These are phyloP conservation scores for Delichon dasypus DNA, from an alignment of 2,797 vertebrate genomes.

Conservation along the genomic window DNA sequence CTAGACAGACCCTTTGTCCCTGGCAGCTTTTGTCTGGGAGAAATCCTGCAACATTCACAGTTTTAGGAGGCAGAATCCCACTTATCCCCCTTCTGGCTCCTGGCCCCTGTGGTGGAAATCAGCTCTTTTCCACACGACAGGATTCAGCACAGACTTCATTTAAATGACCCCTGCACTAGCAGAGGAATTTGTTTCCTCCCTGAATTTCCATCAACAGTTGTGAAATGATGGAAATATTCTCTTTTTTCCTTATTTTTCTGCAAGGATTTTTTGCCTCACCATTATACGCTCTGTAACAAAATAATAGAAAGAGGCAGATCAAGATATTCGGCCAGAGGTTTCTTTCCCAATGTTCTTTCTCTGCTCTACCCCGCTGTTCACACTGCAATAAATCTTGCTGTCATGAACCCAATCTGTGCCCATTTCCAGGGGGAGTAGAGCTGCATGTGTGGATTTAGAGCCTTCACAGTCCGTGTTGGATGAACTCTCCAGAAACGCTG, in stretches of 20 bases:
- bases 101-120: background rate
- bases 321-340: background rate
- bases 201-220: background rate
- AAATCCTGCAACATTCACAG: background rate
- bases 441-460: background rate
- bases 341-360: background rate
- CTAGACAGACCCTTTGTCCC: background rate
- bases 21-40: background rate
- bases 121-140: background rate
- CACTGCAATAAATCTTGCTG: background rate
- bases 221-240: background rate
- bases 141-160: background rate
- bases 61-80: background rate
- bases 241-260: background rate
- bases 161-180: background rate
- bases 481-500: fast-evolving
- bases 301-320: background rate
- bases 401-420: fast-evolving
- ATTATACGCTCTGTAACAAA: fast-evolving
- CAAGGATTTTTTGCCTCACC: background rate
- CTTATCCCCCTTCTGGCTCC: background rate
- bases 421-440: background rate
- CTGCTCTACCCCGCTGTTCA: background rate
- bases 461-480: fast-evolving
- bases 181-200: background rate